Conservation (phyloP, 2,797 vertebrate genomes). For the Enteromius anoplus region DNA sequence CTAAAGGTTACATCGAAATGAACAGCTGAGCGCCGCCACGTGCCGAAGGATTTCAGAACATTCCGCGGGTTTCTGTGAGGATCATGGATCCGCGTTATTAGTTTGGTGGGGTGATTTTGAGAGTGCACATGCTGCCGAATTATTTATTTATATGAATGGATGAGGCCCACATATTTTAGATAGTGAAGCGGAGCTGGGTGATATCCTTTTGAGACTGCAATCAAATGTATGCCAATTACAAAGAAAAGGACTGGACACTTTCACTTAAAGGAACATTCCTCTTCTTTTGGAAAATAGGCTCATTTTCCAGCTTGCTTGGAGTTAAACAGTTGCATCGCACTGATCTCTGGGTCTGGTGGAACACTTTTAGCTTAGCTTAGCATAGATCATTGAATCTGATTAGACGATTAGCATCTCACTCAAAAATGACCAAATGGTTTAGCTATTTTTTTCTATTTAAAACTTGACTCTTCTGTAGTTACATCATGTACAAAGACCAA, state of each 20-base stretch:
- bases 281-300: no score
- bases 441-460: no score
- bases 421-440: no score
- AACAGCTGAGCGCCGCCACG: slow-evolving; percentile 49
- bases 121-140: not conserved
- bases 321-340: no score
- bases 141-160: slow-evolving; percentile 46
- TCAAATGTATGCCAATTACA: not conserved
- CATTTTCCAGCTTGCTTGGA: no score
- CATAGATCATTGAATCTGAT: no score
- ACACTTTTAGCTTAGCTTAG: no score
- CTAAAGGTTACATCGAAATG: slow-evolving; percentile 66
- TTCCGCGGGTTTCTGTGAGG: not conserved
- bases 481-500: no score
- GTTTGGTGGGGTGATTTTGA: slow-evolving; percentile 33
- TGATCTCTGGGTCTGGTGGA: no score
- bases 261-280: no score
- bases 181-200: not conserved
- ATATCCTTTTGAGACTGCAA: not conserved
- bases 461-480: no score
- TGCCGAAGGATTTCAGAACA: slow-evolving; percentile 27
- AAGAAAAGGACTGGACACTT: not conserved
- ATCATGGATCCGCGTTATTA: slow-evolving; percentile 22
- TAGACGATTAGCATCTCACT: no score
- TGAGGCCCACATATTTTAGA: slow-evolving; percentile 4